Conservation (phyloP, 1,140 invertebrate species). For the Platyscapa corneri region DNA sequence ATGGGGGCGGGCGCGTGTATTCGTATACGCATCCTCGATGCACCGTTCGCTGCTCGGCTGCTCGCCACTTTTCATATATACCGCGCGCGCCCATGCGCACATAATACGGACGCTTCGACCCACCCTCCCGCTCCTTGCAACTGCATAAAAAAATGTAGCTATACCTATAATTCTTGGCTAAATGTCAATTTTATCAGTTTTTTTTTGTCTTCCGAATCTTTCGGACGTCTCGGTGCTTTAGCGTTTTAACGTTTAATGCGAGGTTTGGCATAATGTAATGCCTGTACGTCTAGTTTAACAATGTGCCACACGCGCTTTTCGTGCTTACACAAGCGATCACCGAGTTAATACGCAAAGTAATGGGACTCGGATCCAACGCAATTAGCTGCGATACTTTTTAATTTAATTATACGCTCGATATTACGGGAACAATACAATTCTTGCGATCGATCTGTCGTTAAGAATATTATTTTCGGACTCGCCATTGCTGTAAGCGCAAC, state of each 20-base stretch:
- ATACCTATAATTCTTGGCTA: slow-evolving; percentile 2
- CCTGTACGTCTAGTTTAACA: background rate
- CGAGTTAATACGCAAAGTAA: no score
- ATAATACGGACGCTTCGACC: background rate
- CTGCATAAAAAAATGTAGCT: background rate
- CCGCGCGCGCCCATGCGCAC: background rate
- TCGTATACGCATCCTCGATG: background rate
- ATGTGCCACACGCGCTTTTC: background rate
- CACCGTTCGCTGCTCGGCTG: background rate
- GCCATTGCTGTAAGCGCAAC: no score
- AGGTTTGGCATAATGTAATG: background rate
- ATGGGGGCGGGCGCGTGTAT: no score
- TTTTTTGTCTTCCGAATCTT: background rate
- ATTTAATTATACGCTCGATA: no score
- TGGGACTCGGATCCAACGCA: no score
- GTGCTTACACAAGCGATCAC: background rate
- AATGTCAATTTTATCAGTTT: slow-evolving; percentile 23
- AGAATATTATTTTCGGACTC: no score
- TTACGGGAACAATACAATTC: no score
- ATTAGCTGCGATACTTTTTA: no score
- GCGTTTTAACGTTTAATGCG: background rate
- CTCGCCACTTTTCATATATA: slow-evolving; percentile 38
- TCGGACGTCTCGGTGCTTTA: background rate
- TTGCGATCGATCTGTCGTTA: no score
- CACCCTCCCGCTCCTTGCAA: background rate